Evolutionary conservation across 2,113 vertebrate species (phyloP).

Genomic region (Callipepla californica): DNA sequence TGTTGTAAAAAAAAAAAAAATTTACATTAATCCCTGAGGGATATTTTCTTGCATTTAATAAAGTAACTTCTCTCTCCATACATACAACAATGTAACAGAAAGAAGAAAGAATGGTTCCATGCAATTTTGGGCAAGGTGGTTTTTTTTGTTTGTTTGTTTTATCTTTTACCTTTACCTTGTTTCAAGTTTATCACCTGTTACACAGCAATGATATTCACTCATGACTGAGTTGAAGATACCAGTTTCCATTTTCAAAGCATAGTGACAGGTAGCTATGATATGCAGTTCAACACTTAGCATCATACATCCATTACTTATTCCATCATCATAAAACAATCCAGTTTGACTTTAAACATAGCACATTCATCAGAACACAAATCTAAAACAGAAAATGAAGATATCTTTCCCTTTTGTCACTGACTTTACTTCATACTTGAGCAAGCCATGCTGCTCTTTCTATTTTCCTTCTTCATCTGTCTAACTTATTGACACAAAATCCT

Average conservation of each 20-base stretch:
- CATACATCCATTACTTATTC: neutral
- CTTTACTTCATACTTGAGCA: neutral
- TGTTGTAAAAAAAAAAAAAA: neutral
- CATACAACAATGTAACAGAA: neutral
- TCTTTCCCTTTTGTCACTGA: neutral
- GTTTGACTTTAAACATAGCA: neutral
- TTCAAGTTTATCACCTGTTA: neutral
- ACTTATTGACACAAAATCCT: neutral
- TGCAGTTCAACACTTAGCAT: neutral
- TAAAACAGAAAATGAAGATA: neutral
- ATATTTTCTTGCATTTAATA: constrained; percentile 3
- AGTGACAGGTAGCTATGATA: neutral
- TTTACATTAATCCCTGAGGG: neutral
- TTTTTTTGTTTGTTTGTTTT: too few relatives aligned
- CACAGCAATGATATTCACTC: neutral
- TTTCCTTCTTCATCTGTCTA: neutral
- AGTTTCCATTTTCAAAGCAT: neutral
- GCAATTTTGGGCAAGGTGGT: neutral
- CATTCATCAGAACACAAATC: neutral
- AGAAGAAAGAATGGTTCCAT: neutral
- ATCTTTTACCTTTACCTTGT: neutral
- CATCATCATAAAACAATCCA: neutral
- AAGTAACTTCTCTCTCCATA: neutral
- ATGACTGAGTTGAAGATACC: neutral
- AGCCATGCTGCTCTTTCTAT: neutral